A percentile compares a stretch with the other conserved stretches of the same genome.
phyloP scores from a whole-genome alignment of 2,113 vertebrate species.

The Bubo blakistoni region DNA sequence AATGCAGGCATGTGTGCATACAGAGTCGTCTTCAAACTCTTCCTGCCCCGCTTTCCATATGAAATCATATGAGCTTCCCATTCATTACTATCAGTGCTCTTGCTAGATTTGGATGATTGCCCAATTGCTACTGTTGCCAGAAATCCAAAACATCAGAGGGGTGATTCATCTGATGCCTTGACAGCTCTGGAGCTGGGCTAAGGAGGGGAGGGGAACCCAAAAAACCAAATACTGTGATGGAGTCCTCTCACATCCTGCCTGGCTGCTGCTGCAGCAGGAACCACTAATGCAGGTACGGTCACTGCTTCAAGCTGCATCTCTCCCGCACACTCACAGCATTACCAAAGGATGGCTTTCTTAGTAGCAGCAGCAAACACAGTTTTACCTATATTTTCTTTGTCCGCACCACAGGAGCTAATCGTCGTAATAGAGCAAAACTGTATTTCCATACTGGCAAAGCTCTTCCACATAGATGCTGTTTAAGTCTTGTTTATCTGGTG shows the following conservation, averaged over 20 bases:
- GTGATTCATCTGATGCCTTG: slow-evolving; percentile 19
- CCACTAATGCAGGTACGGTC: accelerated
- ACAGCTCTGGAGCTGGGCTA: not conserved
- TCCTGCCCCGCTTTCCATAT: not conserved
- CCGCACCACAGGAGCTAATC: not conserved
- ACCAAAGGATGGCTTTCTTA: not conserved
- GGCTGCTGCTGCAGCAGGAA: not conserved
- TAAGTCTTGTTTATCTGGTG: slow-evolving; percentile 34
- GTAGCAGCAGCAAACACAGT: not conserved
- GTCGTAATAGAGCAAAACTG: not conserved
- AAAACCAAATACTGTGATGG: not conserved
- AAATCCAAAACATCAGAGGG: not conserved
- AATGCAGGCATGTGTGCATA: not conserved
- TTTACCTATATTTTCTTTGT: not conserved
- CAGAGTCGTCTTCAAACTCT: not conserved
- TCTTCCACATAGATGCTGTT: not conserved
- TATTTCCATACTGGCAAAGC: not conserved
- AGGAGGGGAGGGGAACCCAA: not conserved
- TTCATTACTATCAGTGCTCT: not conserved
- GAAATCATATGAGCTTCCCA: not conserved
- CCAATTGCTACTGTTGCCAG: not conserved
- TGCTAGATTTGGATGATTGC: not conserved
- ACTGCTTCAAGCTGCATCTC: not conserved
- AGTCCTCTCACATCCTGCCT: accelerated
- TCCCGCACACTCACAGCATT: accelerated